A percentile compares a stretch with the other conserved stretches of the same genome.
phyloP scores from a whole-genome alignment of 1,140 invertebrate species.

The Metopolophium dirhodum region DNA sequence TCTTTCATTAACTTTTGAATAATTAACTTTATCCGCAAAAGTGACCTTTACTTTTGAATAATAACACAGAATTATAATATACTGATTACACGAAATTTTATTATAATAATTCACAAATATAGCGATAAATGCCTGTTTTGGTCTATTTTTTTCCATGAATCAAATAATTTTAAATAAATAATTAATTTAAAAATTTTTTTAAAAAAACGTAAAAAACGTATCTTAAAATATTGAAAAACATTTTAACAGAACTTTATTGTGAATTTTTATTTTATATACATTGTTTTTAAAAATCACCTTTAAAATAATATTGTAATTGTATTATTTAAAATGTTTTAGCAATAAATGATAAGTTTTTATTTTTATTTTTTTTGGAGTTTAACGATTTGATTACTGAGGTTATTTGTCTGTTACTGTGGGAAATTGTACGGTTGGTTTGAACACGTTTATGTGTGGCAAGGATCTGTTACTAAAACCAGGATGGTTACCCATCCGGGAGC shows the following conservation, averaged over 20 bases:
- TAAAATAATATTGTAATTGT: neutral
- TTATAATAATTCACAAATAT: neutral
- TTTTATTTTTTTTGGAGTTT: too few species aligned
- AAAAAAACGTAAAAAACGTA: neutral
- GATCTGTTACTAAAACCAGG: too few species aligned
- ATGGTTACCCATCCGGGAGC: too few species aligned
- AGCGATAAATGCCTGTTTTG: neutral
- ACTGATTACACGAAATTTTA: neutral
- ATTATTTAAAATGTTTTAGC: neutral
- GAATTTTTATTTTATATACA: too few species aligned
- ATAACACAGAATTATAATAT: neutral
- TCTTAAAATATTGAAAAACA: neutral
- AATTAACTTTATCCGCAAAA: conserved; percentile 4
- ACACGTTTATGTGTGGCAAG: too few species aligned
- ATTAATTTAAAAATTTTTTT: neutral
- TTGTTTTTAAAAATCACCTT: neutral
- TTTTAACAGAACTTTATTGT: neutral
- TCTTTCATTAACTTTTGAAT: conserved; percentile 16
- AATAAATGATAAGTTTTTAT: neutral
- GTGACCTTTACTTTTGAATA: neutral
- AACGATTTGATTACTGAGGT: too few species aligned
- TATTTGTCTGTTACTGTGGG: too few species aligned
- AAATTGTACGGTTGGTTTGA: too few species aligned
- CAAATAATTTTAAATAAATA: neutral
- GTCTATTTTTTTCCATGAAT: neutral